These are phyloP conservation scores for Diadophis punctatus DNA, from an alignment of 2,113 vertebrate species.

Conservation along the genomic window DNA sequence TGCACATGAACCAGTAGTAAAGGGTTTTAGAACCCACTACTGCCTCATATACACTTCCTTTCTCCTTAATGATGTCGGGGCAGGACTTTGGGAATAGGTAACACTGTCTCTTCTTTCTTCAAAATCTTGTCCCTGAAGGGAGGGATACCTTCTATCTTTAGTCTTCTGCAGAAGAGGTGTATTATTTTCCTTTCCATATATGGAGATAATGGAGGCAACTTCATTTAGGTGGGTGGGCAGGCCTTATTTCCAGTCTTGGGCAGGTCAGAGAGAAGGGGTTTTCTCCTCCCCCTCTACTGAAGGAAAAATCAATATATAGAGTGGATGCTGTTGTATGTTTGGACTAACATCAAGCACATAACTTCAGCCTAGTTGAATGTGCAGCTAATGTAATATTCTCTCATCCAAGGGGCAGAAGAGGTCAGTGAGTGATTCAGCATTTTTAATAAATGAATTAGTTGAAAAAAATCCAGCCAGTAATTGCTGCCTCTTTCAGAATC, in stretches of 20 bases:
- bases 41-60: background rate
- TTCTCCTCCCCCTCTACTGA: background rate
- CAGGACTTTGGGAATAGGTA: background rate
- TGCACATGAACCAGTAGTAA: too few relatives aligned
- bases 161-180: background rate
- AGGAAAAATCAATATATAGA: background rate
- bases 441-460: background rate
- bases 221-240: background rate
- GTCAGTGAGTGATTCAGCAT: background rate
- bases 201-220: background rate
- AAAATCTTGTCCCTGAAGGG: background rate
- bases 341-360: background rate
- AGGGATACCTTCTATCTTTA: background rate
- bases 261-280: background rate
- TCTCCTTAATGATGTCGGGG: background rate
- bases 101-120: background rate
- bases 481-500: background rate
- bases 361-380: background rate
- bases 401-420: background rate
- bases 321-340: background rate
- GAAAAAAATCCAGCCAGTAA: background rate
- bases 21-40: too few relatives aligned
- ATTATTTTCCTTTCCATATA: background rate
- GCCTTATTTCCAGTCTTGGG: background rate
- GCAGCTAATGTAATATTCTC: background rate